Percentiles rank a stretch among this genome's conserved stretches.
These are phyloP conservation scores for Agriopis leucophaearia DNA, from an alignment of 2,888 invertebrate species.

Conservation along the genomic window DNA sequence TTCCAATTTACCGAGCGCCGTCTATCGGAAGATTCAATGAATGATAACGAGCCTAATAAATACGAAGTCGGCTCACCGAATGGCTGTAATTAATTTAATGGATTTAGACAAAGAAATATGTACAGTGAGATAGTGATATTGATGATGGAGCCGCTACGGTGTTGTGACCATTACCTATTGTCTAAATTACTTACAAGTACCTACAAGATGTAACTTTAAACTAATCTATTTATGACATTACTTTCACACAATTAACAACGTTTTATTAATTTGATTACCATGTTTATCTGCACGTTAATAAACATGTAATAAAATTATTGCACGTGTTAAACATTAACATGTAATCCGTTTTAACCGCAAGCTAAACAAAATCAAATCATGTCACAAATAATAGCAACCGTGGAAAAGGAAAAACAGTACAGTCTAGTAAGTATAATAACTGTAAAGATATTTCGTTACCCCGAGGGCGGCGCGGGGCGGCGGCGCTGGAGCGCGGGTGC, in stretches of 20 bases:
- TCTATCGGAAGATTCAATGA: constrained; percentile 84
- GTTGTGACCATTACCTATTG: constrained; percentile 71
- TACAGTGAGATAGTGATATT: constrained; percentile 84
- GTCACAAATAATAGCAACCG: constrained; percentile 10
- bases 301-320: background rate
- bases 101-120: constrained; percentile 86
- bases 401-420: constrained; percentile 19
- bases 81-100: constrained; percentile 85
- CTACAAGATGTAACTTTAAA: too few relatives aligned
- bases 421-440: constrained; percentile 24
- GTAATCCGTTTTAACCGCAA: background rate
- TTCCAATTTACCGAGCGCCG: constrained; percentile 75
- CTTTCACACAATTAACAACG: too few relatives aligned
- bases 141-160: constrained; percentile 69
- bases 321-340: background rate
- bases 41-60: constrained; percentile 86
- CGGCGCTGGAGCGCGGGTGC: constrained; percentile 6
- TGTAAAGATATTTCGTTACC: constrained; percentile 38
- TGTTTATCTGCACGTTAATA: background rate
- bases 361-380: constrained; percentile 19
- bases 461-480: constrained; percentile 39
- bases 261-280: too few relatives aligned
- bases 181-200: constrained; percentile 36
- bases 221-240: too few relatives aligned
- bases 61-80: constrained; percentile 82